Evolutionary conservation across 1,140 invertebrate species (phyloP).

Genomic region (Acromyrmex heyeri): DNA sequence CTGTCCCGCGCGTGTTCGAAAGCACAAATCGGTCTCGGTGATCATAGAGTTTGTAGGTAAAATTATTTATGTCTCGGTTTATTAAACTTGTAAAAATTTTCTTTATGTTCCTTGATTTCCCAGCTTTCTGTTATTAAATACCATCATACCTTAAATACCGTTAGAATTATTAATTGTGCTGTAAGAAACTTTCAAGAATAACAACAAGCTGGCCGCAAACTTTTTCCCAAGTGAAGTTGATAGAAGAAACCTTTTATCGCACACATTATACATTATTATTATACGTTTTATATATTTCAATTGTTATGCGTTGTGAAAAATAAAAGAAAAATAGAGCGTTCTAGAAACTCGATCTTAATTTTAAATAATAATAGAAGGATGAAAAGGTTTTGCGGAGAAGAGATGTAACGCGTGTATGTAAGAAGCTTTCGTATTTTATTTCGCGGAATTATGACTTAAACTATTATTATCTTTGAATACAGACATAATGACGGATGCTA

Average conservation of each 20-base stretch:
- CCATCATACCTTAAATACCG: too few species aligned
- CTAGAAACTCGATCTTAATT: too few species aligned
- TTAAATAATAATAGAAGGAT: not conserved
- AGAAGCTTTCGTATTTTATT: not conserved
- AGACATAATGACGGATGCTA: not conserved
- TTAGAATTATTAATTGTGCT: not conserved
- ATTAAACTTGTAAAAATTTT: not conserved
- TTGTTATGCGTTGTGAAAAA: not conserved
- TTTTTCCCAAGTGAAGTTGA: slow-evolving; percentile 25
- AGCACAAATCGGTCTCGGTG: too few species aligned
- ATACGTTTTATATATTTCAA: not conserved
- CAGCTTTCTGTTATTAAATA: not conserved
- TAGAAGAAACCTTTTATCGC: slow-evolving; percentile 28
- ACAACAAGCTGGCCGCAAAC: slow-evolving; percentile 18
- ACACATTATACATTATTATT: not conserved
- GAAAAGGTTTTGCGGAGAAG: too few species aligned
- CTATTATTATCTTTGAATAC: not conserved
- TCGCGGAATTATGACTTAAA: not conserved
- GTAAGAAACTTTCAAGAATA: not conserved
- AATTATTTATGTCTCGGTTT: not conserved
- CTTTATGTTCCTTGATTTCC: not conserved
- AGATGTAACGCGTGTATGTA: not conserved
- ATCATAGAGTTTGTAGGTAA: not conserved
- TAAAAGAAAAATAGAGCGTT: too few species aligned
- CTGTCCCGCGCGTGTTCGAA: slow-evolving; percentile 61